Evolutionary conservation across 2,113 vertebrate species (phyloP).

Genomic region (Microtus oregoni): DNA sequence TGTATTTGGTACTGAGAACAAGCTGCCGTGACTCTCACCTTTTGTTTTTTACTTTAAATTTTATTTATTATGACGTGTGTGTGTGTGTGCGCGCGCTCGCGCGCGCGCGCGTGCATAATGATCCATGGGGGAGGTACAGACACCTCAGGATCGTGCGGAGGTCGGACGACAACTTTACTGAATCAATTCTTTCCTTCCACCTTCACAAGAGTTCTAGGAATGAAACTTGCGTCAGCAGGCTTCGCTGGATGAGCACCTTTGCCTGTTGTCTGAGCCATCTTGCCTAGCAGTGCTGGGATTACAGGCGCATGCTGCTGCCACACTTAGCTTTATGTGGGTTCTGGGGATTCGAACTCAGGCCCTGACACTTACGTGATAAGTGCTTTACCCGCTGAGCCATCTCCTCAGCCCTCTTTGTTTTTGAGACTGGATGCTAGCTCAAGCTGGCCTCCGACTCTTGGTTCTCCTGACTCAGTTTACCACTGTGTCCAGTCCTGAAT

Average conservation of each 20-base stretch:
- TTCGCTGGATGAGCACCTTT: background rate
- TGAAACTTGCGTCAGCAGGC: background rate
- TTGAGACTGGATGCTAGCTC: background rate
- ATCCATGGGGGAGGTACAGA: background rate
- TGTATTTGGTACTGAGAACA: slow-evolving; percentile 11
- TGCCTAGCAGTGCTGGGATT: background rate
- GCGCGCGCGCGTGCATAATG: too few relatives aligned
- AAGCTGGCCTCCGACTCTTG: background rate
- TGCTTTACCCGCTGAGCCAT: background rate
- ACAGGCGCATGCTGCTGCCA: background rate
- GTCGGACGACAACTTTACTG: background rate
- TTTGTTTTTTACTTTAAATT: background rate
- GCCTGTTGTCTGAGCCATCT: background rate
- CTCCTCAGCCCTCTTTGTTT: background rate
- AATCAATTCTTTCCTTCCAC: background rate
- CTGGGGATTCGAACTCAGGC: background rate
- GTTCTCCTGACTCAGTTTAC: background rate
- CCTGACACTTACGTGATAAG: background rate
- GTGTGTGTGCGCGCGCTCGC: background rate
- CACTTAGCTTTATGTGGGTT: background rate
- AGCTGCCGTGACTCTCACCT: background rate
- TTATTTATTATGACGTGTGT: background rate
- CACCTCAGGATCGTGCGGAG: background rate
- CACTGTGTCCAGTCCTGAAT: background rate
- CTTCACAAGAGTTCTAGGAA: background rate